Conservation (phyloP, 2,888 invertebrate species). For the Lydus trimaculatus region DNA sequence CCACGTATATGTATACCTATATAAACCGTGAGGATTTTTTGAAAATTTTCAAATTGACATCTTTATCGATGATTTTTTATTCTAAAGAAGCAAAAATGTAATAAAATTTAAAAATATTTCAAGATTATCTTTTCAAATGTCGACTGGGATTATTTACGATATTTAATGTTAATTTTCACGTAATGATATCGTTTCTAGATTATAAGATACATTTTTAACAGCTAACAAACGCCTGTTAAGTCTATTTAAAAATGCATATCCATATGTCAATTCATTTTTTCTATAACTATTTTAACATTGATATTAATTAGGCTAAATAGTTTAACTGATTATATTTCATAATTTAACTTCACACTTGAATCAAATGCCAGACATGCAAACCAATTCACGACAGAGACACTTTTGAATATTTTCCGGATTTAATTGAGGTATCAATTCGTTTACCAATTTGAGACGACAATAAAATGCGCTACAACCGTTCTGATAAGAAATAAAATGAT, state of each 20-base stretch:
- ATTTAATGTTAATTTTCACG: background rate
- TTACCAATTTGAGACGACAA: background rate
- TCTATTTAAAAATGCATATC: slow-evolving; percentile 19
- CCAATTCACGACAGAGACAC: background rate
- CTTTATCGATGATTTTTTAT: slow-evolving; percentile 11
- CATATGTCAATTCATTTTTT: slow-evolving; percentile 27
- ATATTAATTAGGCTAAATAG: slow-evolving; percentile 12
- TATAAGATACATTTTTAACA: background rate
- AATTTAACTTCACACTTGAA: background rate
- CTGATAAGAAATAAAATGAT: background rate
- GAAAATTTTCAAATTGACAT: slow-evolving; percentile 15
- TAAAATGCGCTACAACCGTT: background rate
- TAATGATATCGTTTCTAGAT: background rate
- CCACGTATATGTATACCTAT: slow-evolving; percentile 12
- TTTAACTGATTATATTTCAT: background rate
- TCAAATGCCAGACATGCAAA: background rate
- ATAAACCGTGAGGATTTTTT: slow-evolving; percentile 14
- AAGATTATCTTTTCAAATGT: background rate
- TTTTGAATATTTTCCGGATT: background rate
- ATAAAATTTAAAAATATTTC: background rate
- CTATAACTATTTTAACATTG: slow-evolving; percentile 9
- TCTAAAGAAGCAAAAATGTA: background rate
- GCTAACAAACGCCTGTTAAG: background rate
- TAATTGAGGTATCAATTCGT: background rate
- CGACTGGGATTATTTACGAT: background rate